Conservation (phyloP, 1,140 invertebrate genomes). For the Aphelenchoides besseyi region DNA sequence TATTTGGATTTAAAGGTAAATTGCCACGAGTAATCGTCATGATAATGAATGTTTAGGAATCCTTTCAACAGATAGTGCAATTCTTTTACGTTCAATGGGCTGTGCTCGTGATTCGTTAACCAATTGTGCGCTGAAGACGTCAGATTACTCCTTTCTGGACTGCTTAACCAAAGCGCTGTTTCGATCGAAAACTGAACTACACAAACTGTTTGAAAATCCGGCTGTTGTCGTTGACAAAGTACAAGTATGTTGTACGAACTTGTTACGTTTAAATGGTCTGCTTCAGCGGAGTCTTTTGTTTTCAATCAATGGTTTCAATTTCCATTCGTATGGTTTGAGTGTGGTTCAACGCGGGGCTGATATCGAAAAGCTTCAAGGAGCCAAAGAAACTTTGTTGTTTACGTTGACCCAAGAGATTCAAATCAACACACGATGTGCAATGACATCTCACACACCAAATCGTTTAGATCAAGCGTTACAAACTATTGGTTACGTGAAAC, state of each 20-base stretch:
- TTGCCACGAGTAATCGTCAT: too few species aligned
- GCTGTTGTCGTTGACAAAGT: constrained; percentile 23
- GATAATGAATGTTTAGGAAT: constrained; percentile 26
- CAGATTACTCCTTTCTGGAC: constrained; percentile 33
- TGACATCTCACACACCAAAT: constrained; percentile 13
- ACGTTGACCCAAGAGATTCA: constrained; percentile 40
- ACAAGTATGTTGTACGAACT: constrained; percentile 27
- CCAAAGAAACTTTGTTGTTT: constrained; percentile 29
- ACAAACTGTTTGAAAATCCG: constrained; percentile 27
- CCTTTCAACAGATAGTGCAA: constrained; percentile 14
- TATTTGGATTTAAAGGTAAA: constrained; percentile 45
- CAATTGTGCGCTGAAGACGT: constrained; percentile 29
- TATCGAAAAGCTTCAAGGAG: constrained; percentile 9
- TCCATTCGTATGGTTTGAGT: constrained; percentile 35
- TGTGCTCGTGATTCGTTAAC: constrained; percentile 36
- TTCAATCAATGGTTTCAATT: constrained; percentile 29
- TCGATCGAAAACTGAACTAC: constrained; percentile 22
- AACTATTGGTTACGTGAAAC: constrained; percentile 41
- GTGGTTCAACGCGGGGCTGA: constrained; percentile 34
- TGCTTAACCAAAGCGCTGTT: constrained; percentile 24
- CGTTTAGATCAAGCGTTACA: constrained; percentile 38
- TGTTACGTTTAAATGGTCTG: not conserved
- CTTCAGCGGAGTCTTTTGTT: constrained; percentile 41
- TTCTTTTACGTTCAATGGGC: constrained; percentile 43
- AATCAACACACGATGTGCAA: constrained; percentile 14